phyloP scores from a whole-genome alignment of 1,140 invertebrate species.

The Rhizoglyphus robini region DNA sequence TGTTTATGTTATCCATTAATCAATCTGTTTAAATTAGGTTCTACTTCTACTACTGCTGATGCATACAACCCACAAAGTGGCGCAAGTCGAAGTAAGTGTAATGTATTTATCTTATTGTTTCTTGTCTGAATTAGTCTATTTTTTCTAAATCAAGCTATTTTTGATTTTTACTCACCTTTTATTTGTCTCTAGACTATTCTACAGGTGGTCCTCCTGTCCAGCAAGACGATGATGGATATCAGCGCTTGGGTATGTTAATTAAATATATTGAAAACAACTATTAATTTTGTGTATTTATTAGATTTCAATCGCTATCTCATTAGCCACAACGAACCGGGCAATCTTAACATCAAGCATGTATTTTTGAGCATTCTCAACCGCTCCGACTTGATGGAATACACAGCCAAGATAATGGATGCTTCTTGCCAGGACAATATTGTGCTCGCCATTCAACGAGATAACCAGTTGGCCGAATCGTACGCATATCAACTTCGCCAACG shows the following conservation, averaged over 20 bases:
- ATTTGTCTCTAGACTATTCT: background rate
- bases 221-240: background rate
- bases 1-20: too few relatives aligned
- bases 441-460: background rate
- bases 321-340: too few relatives aligned
- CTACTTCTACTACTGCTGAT: too few relatives aligned
- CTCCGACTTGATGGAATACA: background rate
- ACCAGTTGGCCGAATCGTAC: background rate
- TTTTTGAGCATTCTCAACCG: background rate
- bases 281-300: too few relatives aligned
- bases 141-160: too few relatives aligned
- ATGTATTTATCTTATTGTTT: too few relatives aligned
- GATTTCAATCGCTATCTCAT: too few relatives aligned
- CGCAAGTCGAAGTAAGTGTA: too few relatives aligned
- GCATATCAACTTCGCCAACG: background rate
- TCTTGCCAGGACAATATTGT: background rate
- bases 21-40: too few relatives aligned
- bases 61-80: too few relatives aligned
- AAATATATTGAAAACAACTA: background rate
- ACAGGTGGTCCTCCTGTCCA: background rate
- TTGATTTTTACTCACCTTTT: background rate
- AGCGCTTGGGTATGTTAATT: background rate
- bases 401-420: background rate
- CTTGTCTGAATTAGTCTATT: too few relatives aligned
- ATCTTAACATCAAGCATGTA: background rate